phyloP scores from a whole-genome alignment of 2,797 vertebrate genomes.

The Tamandua tetradactyla region DNA sequence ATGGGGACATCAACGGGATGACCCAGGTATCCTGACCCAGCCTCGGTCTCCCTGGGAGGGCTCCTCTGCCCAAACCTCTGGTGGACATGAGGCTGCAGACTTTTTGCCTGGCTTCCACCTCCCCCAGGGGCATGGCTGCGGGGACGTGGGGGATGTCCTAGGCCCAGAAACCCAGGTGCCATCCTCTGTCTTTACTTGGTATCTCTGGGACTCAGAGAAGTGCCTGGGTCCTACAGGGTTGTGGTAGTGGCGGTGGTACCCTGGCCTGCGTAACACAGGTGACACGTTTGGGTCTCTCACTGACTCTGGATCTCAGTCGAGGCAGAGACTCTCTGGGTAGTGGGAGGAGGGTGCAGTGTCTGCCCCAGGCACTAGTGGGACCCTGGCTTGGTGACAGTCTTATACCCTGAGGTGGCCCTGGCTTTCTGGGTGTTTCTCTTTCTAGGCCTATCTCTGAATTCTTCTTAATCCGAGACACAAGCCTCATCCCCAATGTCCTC shows the following conservation, averaged over 20 bases:
- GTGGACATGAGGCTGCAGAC: neutral
- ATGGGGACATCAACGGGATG: neutral
- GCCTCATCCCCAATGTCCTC: slow-evolving; percentile 98
- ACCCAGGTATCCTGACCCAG: neutral
- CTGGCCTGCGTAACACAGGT: neutral
- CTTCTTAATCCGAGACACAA: slow-evolving; percentile 98
- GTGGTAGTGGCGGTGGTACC: neutral
- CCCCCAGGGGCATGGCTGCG: neutral
- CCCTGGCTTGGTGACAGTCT: neutral
- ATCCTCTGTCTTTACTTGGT: neutral
- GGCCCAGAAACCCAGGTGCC: neutral
- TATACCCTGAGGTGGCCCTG: neutral
- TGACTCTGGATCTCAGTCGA: neutral
- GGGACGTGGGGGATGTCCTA: neutral
- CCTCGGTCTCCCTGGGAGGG: neutral
- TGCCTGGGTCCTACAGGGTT: neutral
- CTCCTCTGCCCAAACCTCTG: neutral
- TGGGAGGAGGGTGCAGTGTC: neutral
- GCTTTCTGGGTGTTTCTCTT: neutral
- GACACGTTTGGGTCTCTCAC: neutral
- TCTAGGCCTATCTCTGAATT: slow-evolving; percentile 97
- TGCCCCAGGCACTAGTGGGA: neutral
- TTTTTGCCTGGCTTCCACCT: neutral
- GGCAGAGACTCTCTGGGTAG: neutral
- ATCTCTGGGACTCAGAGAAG: neutral